Conservation (phyloP, 2,113 vertebrate genomes). For the Tamias sibiricus region DNA sequence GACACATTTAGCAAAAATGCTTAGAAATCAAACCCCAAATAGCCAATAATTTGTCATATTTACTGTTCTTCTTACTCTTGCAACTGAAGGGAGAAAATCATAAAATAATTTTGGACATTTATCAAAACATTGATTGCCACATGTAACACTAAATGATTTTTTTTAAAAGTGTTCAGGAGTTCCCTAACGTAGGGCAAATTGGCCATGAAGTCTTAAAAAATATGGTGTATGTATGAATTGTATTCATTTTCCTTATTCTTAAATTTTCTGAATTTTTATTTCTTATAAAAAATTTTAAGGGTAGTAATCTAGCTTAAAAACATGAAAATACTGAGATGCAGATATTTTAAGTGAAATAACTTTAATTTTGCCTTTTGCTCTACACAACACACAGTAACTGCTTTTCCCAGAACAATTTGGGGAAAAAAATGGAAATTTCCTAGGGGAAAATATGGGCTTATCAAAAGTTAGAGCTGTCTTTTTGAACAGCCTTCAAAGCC, state of each 20-base stretch:
- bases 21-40: too few relatives aligned
- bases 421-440: conserved; percentile 42
- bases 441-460: conserved; percentile 48
- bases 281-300: background rate
- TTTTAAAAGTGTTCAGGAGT: background rate
- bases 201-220: background rate
- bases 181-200: background rate
- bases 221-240: background rate
- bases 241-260: background rate
- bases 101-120: too few relatives aligned
- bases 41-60: too few relatives aligned
- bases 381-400: background rate
- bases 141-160: background rate
- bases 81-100: too few relatives aligned
- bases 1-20: too few relatives aligned
- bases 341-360: background rate
- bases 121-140: too few relatives aligned
- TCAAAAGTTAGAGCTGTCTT: conserved; percentile 45
- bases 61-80: too few relatives aligned
- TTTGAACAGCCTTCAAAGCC: conserved; percentile 43
- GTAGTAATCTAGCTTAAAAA: conserved; percentile 3
- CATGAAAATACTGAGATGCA: background rate
- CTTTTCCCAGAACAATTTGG: background rate
- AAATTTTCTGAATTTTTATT: background rate
- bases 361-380: background rate